A percentile compares a stretch with the other conserved stretches of the same genome.
These are phyloP conservation scores for Meandrusa payeni DNA, from an alignment of 2,888 invertebrate species.

Conservation along the genomic window DNA sequence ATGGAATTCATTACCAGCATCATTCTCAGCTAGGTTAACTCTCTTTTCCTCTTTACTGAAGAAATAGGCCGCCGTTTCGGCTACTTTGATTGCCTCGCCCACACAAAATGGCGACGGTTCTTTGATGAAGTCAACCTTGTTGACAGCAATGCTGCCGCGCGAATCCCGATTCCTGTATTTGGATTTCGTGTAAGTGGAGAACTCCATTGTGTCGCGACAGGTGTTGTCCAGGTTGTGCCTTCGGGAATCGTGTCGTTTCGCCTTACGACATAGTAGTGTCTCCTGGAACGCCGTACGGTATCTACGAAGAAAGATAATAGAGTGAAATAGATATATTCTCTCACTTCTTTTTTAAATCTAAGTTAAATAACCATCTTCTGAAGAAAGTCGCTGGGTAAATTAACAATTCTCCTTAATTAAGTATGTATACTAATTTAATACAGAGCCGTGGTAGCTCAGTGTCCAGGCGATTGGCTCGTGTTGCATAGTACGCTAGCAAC, in stretches of 20 bases:
- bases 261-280: constrained; percentile 82
- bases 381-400: no score
- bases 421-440: no score
- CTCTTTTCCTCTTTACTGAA: constrained; percentile 17
- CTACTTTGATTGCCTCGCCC: constrained; percentile 31
- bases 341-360: no score
- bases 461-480: no score
- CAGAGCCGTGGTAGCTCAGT: no score
- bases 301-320: constrained; percentile 65
- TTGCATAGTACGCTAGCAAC: no score
- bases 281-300: constrained; percentile 90
- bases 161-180: constrained; percentile 49
- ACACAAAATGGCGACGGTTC: constrained; percentile 52
- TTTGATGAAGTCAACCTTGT: constrained; percentile 60
- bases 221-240: constrained; percentile 76
- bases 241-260: constrained; percentile 60
- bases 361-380: no score
- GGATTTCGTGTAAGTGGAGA: constrained; percentile 42
- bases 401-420: no score
- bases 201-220: constrained; percentile 67
- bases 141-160: constrained; percentile 42
- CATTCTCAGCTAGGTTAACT: constrained; percentile 7
- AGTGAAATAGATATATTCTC: no score
- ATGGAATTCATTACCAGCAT: no score
- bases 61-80: constrained; percentile 23